Conservation (phyloP, 2,113 vertebrate species). For the Tachycineta bicolor region DNA sequence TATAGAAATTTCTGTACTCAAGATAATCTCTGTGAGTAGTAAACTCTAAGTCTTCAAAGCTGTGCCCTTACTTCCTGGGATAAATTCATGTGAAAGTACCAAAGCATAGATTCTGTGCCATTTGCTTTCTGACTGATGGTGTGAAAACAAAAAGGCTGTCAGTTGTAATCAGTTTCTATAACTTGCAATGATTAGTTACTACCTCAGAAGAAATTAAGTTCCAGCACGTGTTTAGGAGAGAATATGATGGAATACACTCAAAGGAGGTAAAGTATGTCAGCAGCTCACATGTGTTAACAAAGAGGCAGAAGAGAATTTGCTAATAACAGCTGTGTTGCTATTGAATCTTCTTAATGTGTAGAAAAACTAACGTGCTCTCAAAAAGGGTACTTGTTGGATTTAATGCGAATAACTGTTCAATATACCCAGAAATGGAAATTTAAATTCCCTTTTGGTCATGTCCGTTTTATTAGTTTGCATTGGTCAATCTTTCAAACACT, state of each 20-base stretch:
- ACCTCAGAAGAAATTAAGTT: not conserved
- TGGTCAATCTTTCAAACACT: not conserved
- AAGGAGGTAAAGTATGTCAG: not conserved
- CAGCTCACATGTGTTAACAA: not conserved
- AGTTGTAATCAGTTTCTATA: not conserved
- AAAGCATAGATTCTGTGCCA: not conserved
- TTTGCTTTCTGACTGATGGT: not conserved
- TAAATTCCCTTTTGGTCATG: fast-evolving
- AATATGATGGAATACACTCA: not conserved
- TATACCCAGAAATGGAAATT: not conserved
- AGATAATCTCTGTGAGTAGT: not conserved
- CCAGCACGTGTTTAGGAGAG: not conserved
- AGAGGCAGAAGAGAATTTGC: not conserved
- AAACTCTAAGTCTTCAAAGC: not conserved
- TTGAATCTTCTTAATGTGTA: not conserved
- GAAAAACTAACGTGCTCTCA: not conserved
- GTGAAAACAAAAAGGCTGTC: not conserved
- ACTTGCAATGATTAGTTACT: not conserved
- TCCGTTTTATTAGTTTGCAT: not conserved
- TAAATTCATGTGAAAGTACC: not conserved
- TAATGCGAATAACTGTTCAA: not conserved
- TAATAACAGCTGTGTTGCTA: not conserved
- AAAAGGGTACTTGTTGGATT: not conserved
- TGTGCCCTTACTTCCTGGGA: not conserved
- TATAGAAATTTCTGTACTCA: not conserved